Evolutionary conservation across 2,888 invertebrate species (phyloP).

Genomic region (Blastobasis lacticolella): DNA sequence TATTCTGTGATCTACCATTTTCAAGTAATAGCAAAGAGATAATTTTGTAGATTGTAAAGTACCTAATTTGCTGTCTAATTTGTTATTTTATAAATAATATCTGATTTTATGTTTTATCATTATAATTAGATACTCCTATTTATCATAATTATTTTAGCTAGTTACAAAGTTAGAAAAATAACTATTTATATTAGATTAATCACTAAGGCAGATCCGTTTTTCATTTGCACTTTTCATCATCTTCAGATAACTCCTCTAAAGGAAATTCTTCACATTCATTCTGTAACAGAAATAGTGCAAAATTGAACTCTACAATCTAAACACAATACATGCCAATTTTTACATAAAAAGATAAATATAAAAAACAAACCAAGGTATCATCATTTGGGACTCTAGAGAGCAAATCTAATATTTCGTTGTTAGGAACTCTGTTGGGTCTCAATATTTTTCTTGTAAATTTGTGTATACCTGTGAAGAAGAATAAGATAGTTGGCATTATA

Average conservation of each 20-base stretch:
- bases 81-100: too few relatives aligned
- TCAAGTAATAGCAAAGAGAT: too few relatives aligned
- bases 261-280: slow-evolving; percentile 41
- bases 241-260: slow-evolving; percentile 38
- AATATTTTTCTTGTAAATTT: slow-evolving; percentile 94
- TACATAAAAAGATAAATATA: slow-evolving; percentile 5
- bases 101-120: too few relatives aligned
- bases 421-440: slow-evolving; percentile 92
- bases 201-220: too few relatives aligned
- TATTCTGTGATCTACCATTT: too few relatives aligned
- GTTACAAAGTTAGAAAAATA: too few relatives aligned
- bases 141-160: too few relatives aligned
- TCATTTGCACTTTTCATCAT: slow-evolving; percentile 22
- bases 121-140: too few relatives aligned
- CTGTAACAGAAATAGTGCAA: slow-evolving; percentile 30
- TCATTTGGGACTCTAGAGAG: slow-evolving; percentile 95
- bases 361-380: slow-evolving; percentile 85
- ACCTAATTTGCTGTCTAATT: too few relatives aligned
- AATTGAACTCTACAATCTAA: too few relatives aligned
- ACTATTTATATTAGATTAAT: too few relatives aligned
- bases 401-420: slow-evolving; percentile 96
- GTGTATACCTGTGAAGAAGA: slow-evolving; percentile 74
- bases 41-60: too few relatives aligned
- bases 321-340: slow-evolving; percentile 1
- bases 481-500: background rate